These are phyloP conservation scores for Anguilla anguilla DNA, from an alignment of 2,797 vertebrate genomes.

Conservation along the genomic window DNA sequence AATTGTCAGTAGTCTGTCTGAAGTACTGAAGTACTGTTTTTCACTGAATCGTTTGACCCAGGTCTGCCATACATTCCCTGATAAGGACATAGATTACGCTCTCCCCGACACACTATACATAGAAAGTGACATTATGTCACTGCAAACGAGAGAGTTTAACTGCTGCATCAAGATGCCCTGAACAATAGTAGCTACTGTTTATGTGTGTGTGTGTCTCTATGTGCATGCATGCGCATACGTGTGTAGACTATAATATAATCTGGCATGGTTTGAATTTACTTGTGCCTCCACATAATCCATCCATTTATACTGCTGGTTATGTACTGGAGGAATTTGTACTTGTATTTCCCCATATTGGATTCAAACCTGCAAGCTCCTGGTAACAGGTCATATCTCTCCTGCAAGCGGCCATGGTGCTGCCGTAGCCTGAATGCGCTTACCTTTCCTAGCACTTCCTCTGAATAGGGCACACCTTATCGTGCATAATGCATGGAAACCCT, in stretches of 20 bases:
- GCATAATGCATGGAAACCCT: not conserved
- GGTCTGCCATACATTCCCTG: slow-evolving; percentile 48
- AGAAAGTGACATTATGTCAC: slow-evolving; percentile 41
- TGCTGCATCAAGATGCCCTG: slow-evolving; percentile 36
- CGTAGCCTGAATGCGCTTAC: not conserved
- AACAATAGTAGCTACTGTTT: not conserved
- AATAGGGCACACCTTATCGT: not conserved
- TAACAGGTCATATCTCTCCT: not conserved
- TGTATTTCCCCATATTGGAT: not conserved
- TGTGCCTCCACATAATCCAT: not conserved
- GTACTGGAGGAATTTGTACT: not conserved
- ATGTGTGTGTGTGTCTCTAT: not conserved
- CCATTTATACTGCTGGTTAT: not conserved
- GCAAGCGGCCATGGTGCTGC: not conserved
- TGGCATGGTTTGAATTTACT: not conserved
- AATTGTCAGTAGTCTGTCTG: too few species aligned
- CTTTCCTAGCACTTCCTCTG: not conserved
- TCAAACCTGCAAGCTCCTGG: not conserved
- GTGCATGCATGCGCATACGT: not conserved
- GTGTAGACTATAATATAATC: not conserved
- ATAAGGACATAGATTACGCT: slow-evolving; percentile 54
- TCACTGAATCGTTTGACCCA: too few species aligned
- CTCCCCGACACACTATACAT: slow-evolving; percentile 53
- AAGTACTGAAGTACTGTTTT: too few species aligned
- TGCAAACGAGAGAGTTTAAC: not conserved